Evolutionary conservation across 2,888 invertebrate species (phyloP), one percentile per base, ranked within the genome.

Genomic region (Matsumyia berberina): DNA sequence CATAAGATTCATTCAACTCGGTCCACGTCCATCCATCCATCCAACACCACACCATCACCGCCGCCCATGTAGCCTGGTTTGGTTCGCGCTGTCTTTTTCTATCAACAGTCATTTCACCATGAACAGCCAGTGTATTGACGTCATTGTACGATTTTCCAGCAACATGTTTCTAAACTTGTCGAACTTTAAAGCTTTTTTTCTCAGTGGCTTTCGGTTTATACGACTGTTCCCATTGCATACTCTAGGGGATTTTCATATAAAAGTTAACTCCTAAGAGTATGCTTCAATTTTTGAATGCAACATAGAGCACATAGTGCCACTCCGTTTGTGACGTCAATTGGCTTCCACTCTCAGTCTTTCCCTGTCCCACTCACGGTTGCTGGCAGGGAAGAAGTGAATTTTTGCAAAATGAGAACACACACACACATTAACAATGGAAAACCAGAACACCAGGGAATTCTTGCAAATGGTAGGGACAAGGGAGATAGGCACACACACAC

Each of bases 1-100:
- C 80, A 80, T 85, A 85, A 73, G 70, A 76, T 69, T 80, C 79
- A 70, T 85, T 85, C 80, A 85, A 80, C 85, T 70, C 51, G 44
- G 69, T 58, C 69, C 49, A 53, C 72, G 67, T 76, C 77, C 81
- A 69, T 74, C 17, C 29, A 37, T 29, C 39, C 9, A 37, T 5
- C 37, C 7, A 15, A n/a, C 31, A 64, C 51, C 46, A 39, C 17
- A 78, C 72, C 72, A 62, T 55, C 57, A 62, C 11, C 78, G 29
- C 7, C 72, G 46, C 66, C 73, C 39, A 72, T 55, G 51, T 53
- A 69, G 51, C 73, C 74, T 67, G 66, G 60, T 66, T 79, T 58
- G 7, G 17, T 29, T 60, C 62, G 9, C 39, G 31, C 17, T 46
- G 37, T 77, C 62, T 77, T 39, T 19, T 44, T 73, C 53, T 57